Base-by-base conservation (phyloP, 2,888 invertebrate species). In the Drosophila diplacantha region DNA sequence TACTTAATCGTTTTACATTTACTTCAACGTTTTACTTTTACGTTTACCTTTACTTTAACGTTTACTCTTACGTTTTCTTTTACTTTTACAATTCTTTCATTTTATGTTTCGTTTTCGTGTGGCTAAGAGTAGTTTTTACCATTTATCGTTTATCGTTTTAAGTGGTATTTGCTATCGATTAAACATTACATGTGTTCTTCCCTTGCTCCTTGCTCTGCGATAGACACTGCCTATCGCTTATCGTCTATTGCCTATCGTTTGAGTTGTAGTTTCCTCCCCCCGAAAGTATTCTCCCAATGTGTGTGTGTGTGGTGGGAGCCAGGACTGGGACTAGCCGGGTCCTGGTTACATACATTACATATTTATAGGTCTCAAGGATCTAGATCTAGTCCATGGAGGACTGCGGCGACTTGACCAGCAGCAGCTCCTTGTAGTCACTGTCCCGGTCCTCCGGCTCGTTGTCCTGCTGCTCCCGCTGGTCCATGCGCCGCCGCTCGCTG, bases 401-500 rank as follows among this genome's bases (percentile, higher is more conserved):
- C 60, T 87, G 83, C 34, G 86, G 85, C 16, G 88, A 87, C 54
- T 88, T 88, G 56, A 87, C 87, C 35, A 88, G 72, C 43, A 88
- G 55, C 37, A 88, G 73, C 72, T 88, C 87, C 55, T 87, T 88
- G 73, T 88, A 88, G 69, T 88, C 88, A 34, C 87, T 85, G 73
- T 88, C 88, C 75, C 87, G 83, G 73, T 88, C 88, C 75, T 88
- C 88, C 69, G 51, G 6, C 71, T 87, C 87, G 55, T 85, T 88
- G 72, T 87, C 88, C 67, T 88, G 88, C 58, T 83, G 86, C 69
- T 88, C 88, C 8, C 83, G 83, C 65, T 88, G 86, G 63, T 88
- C 88, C 75, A 87, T 85, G 57, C 82, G 87, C 14, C 88, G 74
- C 12, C 88, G 85, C 71, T 89, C 88, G 51, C 88, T 88, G 56